Evolutionary conservation across 1,140 invertebrate genomes (phyloP), one percentile per base, ranked within the genome.

Genomic region (Scaptomyza graminum): DNA sequence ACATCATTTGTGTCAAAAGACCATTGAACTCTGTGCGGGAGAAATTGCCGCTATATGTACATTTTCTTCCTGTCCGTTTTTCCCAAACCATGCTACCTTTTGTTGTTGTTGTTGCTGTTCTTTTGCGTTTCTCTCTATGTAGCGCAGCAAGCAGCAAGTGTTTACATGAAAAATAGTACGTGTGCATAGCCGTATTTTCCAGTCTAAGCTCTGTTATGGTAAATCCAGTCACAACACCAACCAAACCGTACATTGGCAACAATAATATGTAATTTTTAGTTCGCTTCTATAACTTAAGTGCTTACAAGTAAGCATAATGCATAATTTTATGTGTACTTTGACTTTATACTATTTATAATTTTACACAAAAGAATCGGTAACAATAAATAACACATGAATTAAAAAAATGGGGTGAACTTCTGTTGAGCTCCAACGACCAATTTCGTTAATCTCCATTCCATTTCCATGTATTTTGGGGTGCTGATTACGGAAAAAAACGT

Each of bases 1-100:
- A 89, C 88, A 90, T 84, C 88, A 90, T 90, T 90, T 89, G 74
- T 89, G 89, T 90, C 88, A 89, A 90, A 90, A 90, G 89, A 89
- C 84, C 89, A 90, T 90, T 91, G 90, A 91, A 90, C 90, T 90
- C 76, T 88, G 49, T 59, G 78, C 67, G 52, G 74, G 63, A 60
- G 76, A 68, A 66, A 70, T 73, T 61, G 52, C 54, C 34, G 55
- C 50, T 15, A 46, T n/a, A n/a, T n/a, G n/a, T 15, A 18, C 47
- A 5, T 41, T 6, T 41, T 5, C 34, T 25, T 16, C 43, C 64
- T 3, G 39, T 49, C 22, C 13, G 31, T 55, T 11, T 49, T 41
- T 44, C 52, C 37, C 62, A 64, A 37, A 25, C 71, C 47, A 59
- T 57, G 41, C 60, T 52, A 41, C 55, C 52, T 31, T 55, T 76